These are phyloP conservation scores for Rhopalosiphum padi DNA, from an alignment of 1,140 invertebrate genomes.

Conservation along the genomic window DNA sequence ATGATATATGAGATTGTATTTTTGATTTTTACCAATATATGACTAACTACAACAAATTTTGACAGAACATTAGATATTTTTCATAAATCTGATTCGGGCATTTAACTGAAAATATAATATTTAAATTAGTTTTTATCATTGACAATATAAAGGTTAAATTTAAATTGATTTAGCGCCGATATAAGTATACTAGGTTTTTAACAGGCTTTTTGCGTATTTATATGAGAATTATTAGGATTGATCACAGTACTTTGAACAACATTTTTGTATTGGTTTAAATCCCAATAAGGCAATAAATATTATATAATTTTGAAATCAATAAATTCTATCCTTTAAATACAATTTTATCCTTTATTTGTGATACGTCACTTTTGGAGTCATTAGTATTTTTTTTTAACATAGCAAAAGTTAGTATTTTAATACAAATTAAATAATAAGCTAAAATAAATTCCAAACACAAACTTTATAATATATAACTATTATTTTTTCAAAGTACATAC, in stretches of 20 bases:
- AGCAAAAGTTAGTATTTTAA: too few species aligned
- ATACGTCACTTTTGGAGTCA: too few species aligned
- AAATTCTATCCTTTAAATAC: too few species aligned
- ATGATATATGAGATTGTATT: background rate
- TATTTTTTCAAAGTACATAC: conserved; percentile 58
- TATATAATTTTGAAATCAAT: too few species aligned
- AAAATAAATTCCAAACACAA: too few species aligned
- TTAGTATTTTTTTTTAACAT: too few species aligned
- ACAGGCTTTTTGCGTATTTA: background rate
- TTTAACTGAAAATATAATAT: background rate
- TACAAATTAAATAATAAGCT: too few species aligned
- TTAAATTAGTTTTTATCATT: background rate
- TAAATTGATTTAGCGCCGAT: background rate
- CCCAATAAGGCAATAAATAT: too few species aligned
- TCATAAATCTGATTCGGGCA: background rate
- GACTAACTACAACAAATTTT: background rate
- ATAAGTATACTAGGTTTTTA: background rate
- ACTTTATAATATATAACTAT: background rate
- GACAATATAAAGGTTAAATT: background rate
- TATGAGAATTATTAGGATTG: background rate
- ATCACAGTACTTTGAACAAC: background rate
- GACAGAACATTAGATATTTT: background rate
- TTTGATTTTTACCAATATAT: background rate
- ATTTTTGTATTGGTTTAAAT: background rate
- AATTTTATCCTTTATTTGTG: too few species aligned